Base-by-base conservation (phyloP, 2,888 invertebrate species). In the Microdon myrmicae region DNA sequence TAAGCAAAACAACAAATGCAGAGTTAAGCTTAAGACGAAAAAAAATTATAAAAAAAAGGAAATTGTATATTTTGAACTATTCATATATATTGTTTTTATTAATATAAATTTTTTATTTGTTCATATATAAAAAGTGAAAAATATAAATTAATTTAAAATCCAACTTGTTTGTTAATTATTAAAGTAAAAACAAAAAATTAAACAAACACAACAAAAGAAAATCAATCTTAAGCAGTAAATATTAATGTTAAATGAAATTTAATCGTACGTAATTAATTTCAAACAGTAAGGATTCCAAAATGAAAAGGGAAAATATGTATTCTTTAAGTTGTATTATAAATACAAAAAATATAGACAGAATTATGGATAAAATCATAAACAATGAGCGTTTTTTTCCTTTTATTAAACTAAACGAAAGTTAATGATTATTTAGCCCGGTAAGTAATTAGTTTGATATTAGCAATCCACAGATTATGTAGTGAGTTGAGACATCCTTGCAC, bases 301-400 rank as follows among this genome's bases (percentile, higher is more conserved):
- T n/a, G n/a, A 47, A 23, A 43, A 43, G 54, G 48, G 31, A 53
- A 45, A 53, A 53, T 17, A 41, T 64, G 56, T 64, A 64, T 32
- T 64, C 45, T 51, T n/a, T 64, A 64, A 64, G 64, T 64, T 64
- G 64, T 64, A 64, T 64, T 64, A 64, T 64, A 64, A 64, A 64
- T 64, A 64, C 64, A 64, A 64, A 64, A n/a, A 56, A 64, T 64
- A 64, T 64, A 64, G 64, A 64, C 56, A 64, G 64, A 64, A 64
- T 64, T 64, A 64, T 58, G 64, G 64, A 56, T 51, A 64, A 37
- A 64, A 56, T 56, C 17, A 43, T 22, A 19, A n/a, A 17, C 6
- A n/a, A n/a, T n/a, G n/a, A n/a, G n/a, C n/a, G n/a, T n/a, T n/a
- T n/a, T n/a, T n/a, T n/a, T n/a, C n/a, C n/a, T n/a, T n/a, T n/a